Evolutionary conservation across 2,888 invertebrate genomes (phyloP).

Genomic region (Heliconius ismenius): DNA sequence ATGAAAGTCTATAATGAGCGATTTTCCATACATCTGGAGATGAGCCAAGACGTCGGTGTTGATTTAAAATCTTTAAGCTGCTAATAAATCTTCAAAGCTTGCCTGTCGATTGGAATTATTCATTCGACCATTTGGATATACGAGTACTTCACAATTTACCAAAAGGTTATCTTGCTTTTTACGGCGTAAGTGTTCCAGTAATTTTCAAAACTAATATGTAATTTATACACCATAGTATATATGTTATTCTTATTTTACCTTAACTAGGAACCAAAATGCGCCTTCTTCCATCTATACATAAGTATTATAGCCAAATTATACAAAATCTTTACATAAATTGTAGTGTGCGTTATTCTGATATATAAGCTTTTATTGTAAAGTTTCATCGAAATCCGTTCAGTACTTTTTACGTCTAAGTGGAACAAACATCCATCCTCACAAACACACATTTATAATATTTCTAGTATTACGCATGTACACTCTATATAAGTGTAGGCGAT

Average conservation of each 20-base stretch:
- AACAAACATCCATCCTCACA: too few species aligned
- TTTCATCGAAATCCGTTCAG: too few species aligned
- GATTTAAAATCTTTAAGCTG: constrained; percentile 41
- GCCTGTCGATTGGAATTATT: constrained; percentile 33
- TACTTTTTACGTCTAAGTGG: too few species aligned
- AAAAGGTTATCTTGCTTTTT: constrained; percentile 9
- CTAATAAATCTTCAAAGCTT: constrained; percentile 39
- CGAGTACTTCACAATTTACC: constrained; percentile 7
- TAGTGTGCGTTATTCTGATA: too few species aligned
- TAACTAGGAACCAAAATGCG: not conserved
- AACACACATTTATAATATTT: too few species aligned
- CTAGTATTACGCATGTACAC: too few species aligned
- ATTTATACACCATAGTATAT: not conserved
- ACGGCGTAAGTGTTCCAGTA: not conserved
- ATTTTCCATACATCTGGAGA: constrained; percentile 37
- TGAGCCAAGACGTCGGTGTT: constrained; percentile 38
- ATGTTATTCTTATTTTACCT: not conserved
- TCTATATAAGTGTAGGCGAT: too few species aligned
- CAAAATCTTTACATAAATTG: too few species aligned
- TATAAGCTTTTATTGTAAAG: too few species aligned
- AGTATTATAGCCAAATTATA: too few species aligned
- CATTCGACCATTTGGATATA: constrained; percentile 24
- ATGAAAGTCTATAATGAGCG: constrained; percentile 32
- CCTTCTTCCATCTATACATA: too few species aligned
- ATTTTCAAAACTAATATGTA: not conserved